Evolutionary conservation across 2,797 vertebrate species (phyloP), one percentile per base, ranked within the genome.

Genomic region (Gallirallus australis): DNA sequence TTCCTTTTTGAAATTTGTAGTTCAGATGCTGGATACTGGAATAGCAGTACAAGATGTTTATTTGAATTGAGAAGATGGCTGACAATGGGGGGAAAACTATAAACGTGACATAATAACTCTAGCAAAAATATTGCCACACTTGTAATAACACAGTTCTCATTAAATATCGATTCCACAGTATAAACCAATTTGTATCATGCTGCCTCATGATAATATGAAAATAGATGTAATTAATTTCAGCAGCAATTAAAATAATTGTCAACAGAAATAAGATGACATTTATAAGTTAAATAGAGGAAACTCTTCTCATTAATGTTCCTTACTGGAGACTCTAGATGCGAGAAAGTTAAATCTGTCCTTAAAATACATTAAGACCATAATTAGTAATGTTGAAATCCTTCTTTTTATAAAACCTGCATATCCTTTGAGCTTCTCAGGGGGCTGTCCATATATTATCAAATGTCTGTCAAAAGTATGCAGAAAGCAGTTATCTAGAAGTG

Each of bases 161-260:
- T 77, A 95, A 88, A 68, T 89, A 94, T 93, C 9, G 4, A 73
- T 96, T 96, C 90, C 57, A 81, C 33, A 56, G 97, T 91, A 76
- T 83, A 90, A 91, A 82, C 6, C 8, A 90, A 82, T 93, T 92
- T 91, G 37, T 87, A 63, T 72, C 28, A 37, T 89, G 52, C 23
- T 89, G 50, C 30, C 68, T 80, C 33, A 80, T 83, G 68, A 53
- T 79, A 66, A 33, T 60, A 56, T 52, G 77, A 92, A 94, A 90
- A 68, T 25, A 83, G 28, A 84, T 52, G 12, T 48, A 89, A 90
- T 91, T 91, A 92, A 92, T 90, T 94, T 94, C 35, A 83, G 7
- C 31, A 64, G 27, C 37, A 95, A 91, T 85, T 90, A 68, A 90
- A 97, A 91, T 86, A 82, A 80, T 66, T 82, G 30, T 70, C 0